Evolutionary conservation across 2,888 invertebrate genomes (phyloP), one percentile per base, ranked within the genome.

Genomic region (Criorhina ranunculi): DNA sequence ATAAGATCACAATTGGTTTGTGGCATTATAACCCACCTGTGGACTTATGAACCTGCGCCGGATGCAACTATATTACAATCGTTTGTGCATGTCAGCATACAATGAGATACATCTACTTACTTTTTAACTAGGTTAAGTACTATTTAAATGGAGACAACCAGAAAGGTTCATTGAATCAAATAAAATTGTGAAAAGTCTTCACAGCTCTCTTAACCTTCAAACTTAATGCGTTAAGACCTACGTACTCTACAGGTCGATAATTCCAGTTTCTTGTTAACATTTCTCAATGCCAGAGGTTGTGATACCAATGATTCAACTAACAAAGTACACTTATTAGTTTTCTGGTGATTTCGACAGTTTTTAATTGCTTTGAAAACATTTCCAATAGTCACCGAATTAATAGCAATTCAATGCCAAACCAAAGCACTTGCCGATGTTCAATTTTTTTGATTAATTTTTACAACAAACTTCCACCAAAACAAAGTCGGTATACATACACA

Each of bases 281-380:
- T 35, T 44, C 44, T 55, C 33, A 33, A 69, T 31, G 67, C 24
- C 42, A 19, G 7, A 29, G 40, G 53, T 49, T 19, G 5, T 12
- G 15, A 44, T 24, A 2, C 4, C 11, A 17, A 24, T 5, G 31
- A n/a, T 33, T 3, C 24, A 24, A 3, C 24, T 24, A 24, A 24
- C 24, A 24, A 1, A 4, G 24, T 9, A 31, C n/a, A 33, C 17
- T 62, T 2, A 33, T 33, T 46, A 62, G 12, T 46, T 46, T 46
- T 19, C 19, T 33, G 6, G 2, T 8, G 5, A n/a, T 35, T 15
- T 49, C 35, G 19, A 31, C 44, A 24, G 5, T 46, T 44, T 33
- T 33, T 24, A 5, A 7, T 29, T 19, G 12, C 24, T n/a, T 42
- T 24, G 29, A 12, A 40, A 15, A 60, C 29, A 15, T 29, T 31